Base-by-base conservation (phyloP, 2,888 invertebrate genomes). In the Phaedon cochleariae region DNA sequence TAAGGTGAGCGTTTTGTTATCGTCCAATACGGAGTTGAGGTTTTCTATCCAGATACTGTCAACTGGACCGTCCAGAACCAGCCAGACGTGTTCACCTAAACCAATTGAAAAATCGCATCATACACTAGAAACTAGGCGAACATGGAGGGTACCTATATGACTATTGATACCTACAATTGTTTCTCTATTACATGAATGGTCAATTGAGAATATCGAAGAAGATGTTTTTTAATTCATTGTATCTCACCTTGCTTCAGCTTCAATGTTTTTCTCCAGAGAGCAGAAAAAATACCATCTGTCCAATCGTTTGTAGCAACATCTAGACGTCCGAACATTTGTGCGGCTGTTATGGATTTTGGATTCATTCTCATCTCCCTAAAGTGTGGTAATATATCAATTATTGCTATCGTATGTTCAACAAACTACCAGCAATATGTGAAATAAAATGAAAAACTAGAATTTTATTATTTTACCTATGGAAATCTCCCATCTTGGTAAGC, bases 31-130 rank as follows among this genome's bases (percentile, higher is more conserved):
- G 0, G 97, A 97, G 83, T 98, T 98, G 72, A 98, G 88, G 84
- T 98, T 98, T 83, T 98, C 98, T 74, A 98, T 98, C 98, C 98
- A 98, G 73, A 97, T 96, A 75, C 96, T 95, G 81, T 98, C 98
- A 0, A 98, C 97, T 0, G 97, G 97, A 0, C 98, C 98, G 79
- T 98, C 97, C 45, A 98, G 85, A 0, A 98, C 95, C 51, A 98
- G 84, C 98, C 98, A 98, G 20, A 97, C 90, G 80, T 95, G 89
- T 77, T 97, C 97, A 2, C 87, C 89, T 88, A 59, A 22, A 71
- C 68, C 12, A 9, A 49, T 7, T 10, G 49, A 15, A 4, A 48
- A 34, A 34, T 17, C 31, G 6, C 6, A 34, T 10, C 34, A 10
- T 34, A 10, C n/a, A n/a, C n/a, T n/a, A n/a, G n/a, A n/a, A n/a